Base-by-base conservation (phyloP, 2,888 invertebrate genomes). In the Prionchulus punctatus region DNA sequence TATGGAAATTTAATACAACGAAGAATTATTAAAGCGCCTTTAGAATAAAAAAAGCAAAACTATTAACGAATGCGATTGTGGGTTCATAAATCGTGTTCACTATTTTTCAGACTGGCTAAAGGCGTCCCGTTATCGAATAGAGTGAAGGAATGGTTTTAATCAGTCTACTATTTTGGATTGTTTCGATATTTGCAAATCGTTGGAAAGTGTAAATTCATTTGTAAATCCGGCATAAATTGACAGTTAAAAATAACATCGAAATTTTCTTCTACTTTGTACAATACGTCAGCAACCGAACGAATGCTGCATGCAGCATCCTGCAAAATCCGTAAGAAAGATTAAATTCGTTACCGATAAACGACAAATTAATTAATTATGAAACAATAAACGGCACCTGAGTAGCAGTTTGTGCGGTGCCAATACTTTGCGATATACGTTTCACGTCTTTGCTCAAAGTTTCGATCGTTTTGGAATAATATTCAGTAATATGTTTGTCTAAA, bases 231-330 rank as follows among this genome's bases (percentile, higher is more conserved):
- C 45, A 54, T 4, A 18, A 36, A 7, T 7, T 54, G 28, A 3
- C 4, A 7, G 4, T 7, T 21, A 3, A 56, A n/a, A 31, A 56
- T 36, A 3, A 52, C 30, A 21, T 53, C 52, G 26, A 56, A 26
- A n/a, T 50, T 25, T 18, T 36, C 42, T 26, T 56, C 52, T 15
- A 53, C 25, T 28, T 42, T 50, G 28, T 56, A 56, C 42, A 56
- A 26, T 18, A 26, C 52, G n/a, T 56, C 56, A n/a, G 56, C 52
- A 2, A 56, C 56, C 2, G n/a, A 27, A 15, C 51, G 50, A 12
- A 56, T 54, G 18, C 53, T 53, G 26, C 15, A 30, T 30, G 43
- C 25, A 2, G 56, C 25, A 25, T 56, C 56, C 36, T 36, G 36
- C n/a, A n/a, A n/a, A n/a, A n/a, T n/a, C n/a, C n/a, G n/a, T n/a